A percentile compares a stretch with the other conserved stretches of the same genome.
These are phyloP conservation scores for Acomys russatus DNA, from an alignment of 2,797 vertebrate species.

Conservation along the genomic window DNA sequence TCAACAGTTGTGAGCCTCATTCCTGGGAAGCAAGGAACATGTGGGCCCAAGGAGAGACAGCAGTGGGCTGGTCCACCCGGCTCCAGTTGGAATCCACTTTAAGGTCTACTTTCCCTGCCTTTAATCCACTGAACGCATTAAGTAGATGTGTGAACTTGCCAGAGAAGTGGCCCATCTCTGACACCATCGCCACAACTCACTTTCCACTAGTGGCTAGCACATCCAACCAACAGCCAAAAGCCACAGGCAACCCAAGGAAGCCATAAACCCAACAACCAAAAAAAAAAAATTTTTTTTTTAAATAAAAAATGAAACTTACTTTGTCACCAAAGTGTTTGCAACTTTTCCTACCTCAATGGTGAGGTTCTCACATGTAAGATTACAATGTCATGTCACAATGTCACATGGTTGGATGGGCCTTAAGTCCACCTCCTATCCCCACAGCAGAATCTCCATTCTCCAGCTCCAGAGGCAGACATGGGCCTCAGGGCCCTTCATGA, in stretches of 20 bases:
- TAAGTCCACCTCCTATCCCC: neutral
- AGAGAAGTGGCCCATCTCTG: neutral
- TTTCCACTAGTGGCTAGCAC: neutral
- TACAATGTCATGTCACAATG: neutral
- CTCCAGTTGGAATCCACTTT: neutral
- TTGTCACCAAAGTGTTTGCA: neutral
- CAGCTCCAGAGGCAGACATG: too few relatives aligned
- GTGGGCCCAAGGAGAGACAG: neutral
- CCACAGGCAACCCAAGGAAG: neutral
- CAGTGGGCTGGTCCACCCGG: neutral
- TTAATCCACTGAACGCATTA: neutral
- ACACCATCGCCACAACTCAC: neutral
- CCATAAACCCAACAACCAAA: neutral
- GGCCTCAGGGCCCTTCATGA: neutral
- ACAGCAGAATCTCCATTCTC: neutral
- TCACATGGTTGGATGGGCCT: neutral
- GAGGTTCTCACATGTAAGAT: neutral
- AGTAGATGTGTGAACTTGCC: neutral
- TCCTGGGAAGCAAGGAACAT: neutral
- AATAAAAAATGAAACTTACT: neutral
- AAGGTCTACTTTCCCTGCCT: neutral
- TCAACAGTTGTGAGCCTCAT: neutral
- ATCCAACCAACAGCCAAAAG: neutral
- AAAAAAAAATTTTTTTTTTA: too few relatives aligned
- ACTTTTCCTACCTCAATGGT: neutral